Evolutionary conservation across 2,113 vertebrate genomes (phyloP).

Genomic region (Burhinus bistriatus): DNA sequence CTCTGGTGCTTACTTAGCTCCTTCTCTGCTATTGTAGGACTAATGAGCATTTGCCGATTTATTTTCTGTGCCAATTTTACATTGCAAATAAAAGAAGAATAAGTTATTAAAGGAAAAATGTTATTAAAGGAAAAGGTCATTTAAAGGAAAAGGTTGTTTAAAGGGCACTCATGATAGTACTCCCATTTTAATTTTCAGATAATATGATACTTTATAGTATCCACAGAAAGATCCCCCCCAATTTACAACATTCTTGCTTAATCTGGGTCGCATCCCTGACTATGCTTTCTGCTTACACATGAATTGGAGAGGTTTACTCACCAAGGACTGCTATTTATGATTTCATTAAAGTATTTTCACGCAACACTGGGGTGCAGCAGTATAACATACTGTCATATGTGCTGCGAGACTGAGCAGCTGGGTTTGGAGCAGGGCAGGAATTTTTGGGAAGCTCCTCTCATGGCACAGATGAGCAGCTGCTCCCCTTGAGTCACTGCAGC

Average conservation of each 20-base stretch:
- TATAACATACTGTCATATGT: rapidly evolving
- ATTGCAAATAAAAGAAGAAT: neutral
- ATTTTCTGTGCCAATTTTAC: neutral
- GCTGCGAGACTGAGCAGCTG: neutral
- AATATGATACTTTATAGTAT: neutral
- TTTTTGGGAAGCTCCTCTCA: neutral
- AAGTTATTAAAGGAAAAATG: neutral
- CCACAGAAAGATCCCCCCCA: neutral
- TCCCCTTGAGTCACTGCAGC: neutral
- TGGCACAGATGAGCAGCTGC: neutral
- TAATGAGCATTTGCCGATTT: neutral
- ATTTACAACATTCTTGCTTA: neutral
- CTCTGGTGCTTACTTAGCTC: neutral
- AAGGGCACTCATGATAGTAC: neutral
- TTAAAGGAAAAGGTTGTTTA: neutral
- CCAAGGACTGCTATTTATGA: neutral
- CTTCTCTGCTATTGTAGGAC: neutral
- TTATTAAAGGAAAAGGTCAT: neutral
- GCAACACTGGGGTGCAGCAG: neutral
- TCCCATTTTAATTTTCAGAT: neutral
- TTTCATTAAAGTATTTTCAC: neutral
- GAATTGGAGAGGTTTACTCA: neutral
- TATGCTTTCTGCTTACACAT: neutral
- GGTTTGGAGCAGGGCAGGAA: neutral
- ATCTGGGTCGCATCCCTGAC: neutral